phyloP scores from a whole-genome alignment of 1,140 invertebrate species.

The Drosophila kikkawai region DNA sequence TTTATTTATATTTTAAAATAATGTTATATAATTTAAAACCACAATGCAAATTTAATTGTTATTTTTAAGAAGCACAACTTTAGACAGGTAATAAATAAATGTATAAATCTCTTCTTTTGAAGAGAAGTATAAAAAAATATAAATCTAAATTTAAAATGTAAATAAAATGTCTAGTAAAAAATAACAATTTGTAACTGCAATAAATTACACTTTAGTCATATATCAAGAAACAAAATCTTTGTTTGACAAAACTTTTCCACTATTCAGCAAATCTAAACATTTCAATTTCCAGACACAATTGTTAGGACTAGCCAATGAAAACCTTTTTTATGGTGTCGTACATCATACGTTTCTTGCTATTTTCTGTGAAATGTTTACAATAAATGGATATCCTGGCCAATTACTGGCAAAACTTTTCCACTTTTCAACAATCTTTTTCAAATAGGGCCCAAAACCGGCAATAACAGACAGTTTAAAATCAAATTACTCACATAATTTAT shows the following conservation, averaged over 20 bases:
- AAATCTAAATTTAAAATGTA: background rate
- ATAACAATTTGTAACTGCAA: background rate
- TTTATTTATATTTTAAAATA: background rate
- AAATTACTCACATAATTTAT: slow-evolving; percentile 82
- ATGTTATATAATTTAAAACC: background rate
- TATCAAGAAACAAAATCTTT: background rate
- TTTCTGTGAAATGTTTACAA: slow-evolving; percentile 19
- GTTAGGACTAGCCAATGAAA: background rate
- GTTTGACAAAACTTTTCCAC: background rate
- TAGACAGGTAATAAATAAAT: background rate
- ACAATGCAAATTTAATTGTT: background rate
- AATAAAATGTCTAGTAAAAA: background rate
- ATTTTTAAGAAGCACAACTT: background rate
- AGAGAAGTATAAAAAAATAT: background rate
- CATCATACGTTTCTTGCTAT: slow-evolving; percentile 3
- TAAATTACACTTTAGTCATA: background rate
- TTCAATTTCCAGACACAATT: background rate
- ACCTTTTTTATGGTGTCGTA: background rate
- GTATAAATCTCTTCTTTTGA: background rate
- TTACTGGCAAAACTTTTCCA: slow-evolving; percentile 50
- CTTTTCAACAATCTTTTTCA: slow-evolving; percentile 41
- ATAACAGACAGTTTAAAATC: slow-evolving; percentile 77
- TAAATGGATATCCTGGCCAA: slow-evolving; percentile 27
- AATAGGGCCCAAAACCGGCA: slow-evolving; percentile 34
- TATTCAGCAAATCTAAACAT: background rate